Evolutionary conservation across 2,113 vertebrate genomes (phyloP), one percentile per base, ranked within the genome.

Genomic region (Anguilla rostrata): DNA sequence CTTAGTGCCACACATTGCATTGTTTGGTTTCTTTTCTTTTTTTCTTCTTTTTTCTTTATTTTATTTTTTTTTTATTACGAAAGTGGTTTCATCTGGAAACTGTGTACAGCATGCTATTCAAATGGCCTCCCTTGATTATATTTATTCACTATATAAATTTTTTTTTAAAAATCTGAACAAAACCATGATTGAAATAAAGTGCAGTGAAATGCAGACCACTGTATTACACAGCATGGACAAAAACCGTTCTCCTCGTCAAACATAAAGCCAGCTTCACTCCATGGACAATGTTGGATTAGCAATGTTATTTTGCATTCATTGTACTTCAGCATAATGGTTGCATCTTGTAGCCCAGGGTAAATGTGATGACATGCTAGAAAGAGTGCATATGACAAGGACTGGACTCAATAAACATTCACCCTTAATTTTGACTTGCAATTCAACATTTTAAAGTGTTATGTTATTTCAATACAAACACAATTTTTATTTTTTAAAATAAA

Each of bases 31-130:
- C 71, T n/a, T 34, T 34, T 34, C 34, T 12, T 34, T 75, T 66
- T 66, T 26, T 20, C 15, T 60, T 60, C 14, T 16, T 18, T 18
- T 11, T 46, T 5, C 9, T 46, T 46, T 46, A 5, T 46, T 46
- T 46, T 71, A 5, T 16, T 75, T 14, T 66, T 66, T 66, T 66
- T 66, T 66, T 66, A n/a, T 66, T 66, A n/a, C 22, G 71, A 34
- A 75, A 75, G 71, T 29, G 71, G 71, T 75, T 75, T 75, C 71
- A 75, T 75, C 26, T 34, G 26, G n/a, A 75, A 75, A 75, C 11
- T 12, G 71, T 75, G 71, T 75, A 75, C 71, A 75, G 71, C 71
- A 75, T 75, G 71, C 71, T 75, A 34, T 75, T 75, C 71, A 34
- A 75, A 80, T 80, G 34, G 78, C 34, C 78, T 41, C 20, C 78